Evolutionary conservation across 2,888 invertebrate species (phyloP).

Genomic region (Bellardia pandia): DNA sequence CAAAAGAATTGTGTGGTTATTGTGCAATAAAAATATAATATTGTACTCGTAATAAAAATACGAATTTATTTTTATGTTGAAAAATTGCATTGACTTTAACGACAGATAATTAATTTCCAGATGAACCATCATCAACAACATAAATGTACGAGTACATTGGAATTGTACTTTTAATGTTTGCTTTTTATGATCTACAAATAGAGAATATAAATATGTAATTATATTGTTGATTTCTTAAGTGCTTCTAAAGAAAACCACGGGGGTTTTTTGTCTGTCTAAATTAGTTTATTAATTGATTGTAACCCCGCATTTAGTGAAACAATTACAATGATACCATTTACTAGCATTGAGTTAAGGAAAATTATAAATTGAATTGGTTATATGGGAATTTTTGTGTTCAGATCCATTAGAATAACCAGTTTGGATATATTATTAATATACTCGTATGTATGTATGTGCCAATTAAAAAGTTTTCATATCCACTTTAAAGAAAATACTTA

Average conservation of each 20-base stretch:
- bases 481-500: too few species aligned
- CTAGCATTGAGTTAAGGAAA: too few species aligned
- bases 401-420: too few species aligned
- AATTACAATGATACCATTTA: neutral
- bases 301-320: constrained; percentile 28
- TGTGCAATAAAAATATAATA: neutral
- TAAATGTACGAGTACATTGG: neutral
- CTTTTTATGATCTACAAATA: constrained; percentile 18
- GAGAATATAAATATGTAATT: neutral
- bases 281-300: constrained; percentile 50
- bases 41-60: constrained; percentile 34
- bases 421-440: too few species aligned
- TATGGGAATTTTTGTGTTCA: too few species aligned
- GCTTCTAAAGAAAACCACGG: constrained; percentile 78
- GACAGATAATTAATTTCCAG: constrained; percentile 5
- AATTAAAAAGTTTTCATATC: too few species aligned
- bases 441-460: too few species aligned
- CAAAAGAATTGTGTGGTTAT: constrained; percentile 10
- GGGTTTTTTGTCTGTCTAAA: neutral
- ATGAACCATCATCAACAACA: neutral
- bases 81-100: constrained; percentile 27
- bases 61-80: constrained; percentile 18
- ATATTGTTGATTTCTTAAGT: constrained; percentile 80
- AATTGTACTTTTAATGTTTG: neutral
- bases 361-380: too few species aligned